These are phyloP conservation scores for Caerostris extrusa DNA, from an alignment of 1,140 invertebrate genomes.

Conservation along the genomic window DNA sequence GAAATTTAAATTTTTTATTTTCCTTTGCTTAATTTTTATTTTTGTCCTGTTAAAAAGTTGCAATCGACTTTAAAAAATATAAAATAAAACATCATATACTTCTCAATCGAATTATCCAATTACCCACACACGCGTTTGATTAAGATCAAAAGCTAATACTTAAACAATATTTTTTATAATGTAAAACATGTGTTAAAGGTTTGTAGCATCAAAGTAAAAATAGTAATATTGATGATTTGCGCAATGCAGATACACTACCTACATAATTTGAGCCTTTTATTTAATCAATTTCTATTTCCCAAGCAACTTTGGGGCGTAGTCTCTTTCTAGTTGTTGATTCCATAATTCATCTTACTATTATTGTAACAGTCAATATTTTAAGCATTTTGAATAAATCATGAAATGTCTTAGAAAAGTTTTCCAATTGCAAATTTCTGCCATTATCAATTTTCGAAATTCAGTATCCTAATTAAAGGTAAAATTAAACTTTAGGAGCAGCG, in stretches of 20 bases:
- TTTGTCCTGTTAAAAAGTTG: no score
- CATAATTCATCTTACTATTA: slow-evolving; percentile 11
- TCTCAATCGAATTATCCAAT: no score
- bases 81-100: no score
- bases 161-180: no score
- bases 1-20: no score
- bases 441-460: no score
- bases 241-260: background rate
- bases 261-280: background rate
- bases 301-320: slow-evolving; percentile 6
- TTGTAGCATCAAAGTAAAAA: background rate
- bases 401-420: background rate
- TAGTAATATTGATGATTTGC: background rate
- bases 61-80: no score
- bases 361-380: background rate
- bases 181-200: background rate
- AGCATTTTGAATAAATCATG: slow-evolving; percentile 1
- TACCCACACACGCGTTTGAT: no score
- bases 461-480: no score
- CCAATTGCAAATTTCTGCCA: background rate
- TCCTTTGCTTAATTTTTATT: no score
- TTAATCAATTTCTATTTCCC: slow-evolving; percentile 21
- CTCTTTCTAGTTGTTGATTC: background rate
- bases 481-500: no score
- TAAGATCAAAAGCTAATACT: no score